A percentile compares a stretch with the other conserved stretches of the same genome.
Conservation (phyloP, 2,113 vertebrate species). For the Tachysurus vachellii region DNA sequence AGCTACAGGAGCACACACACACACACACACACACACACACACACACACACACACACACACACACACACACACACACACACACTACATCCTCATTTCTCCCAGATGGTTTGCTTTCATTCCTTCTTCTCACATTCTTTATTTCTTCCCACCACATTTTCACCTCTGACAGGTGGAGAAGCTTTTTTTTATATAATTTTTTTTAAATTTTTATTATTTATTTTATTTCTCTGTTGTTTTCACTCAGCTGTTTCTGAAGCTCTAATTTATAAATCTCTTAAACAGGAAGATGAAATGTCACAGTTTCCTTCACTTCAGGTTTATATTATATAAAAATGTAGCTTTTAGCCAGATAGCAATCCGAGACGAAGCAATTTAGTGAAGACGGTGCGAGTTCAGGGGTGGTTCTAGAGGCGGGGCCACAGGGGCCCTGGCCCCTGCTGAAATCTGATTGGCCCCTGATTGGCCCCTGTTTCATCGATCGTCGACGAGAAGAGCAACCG, state of each 20-base stretch:
- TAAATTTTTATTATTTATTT: background rate
- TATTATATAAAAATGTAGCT: too few relatives aligned
- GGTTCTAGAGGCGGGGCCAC: too few relatives aligned
- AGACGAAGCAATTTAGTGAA: background rate
- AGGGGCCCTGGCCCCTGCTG: too few relatives aligned
- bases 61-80: background rate
- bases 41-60: background rate
- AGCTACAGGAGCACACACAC: background rate
- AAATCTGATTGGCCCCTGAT: too few relatives aligned
- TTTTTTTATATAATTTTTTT: background rate
- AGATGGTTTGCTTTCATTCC: background rate
- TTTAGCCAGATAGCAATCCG: background rate
- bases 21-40: background rate
- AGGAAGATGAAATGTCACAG: background rate
- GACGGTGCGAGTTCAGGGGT: too few relatives aligned
- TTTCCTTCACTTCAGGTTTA: background rate
- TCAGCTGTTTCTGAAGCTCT: background rate
- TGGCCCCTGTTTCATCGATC: too few relatives aligned
- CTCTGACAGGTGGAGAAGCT: background rate
- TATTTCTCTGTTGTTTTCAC: background rate
- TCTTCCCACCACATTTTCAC: background rate
- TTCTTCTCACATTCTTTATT: background rate
- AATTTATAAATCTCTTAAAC: background rate
- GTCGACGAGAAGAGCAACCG: too few relatives aligned
- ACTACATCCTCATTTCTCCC: background rate